Evolutionary conservation across 2,113 vertebrate species (phyloP).

Genomic region (Sapayoa aenigma): DNA sequence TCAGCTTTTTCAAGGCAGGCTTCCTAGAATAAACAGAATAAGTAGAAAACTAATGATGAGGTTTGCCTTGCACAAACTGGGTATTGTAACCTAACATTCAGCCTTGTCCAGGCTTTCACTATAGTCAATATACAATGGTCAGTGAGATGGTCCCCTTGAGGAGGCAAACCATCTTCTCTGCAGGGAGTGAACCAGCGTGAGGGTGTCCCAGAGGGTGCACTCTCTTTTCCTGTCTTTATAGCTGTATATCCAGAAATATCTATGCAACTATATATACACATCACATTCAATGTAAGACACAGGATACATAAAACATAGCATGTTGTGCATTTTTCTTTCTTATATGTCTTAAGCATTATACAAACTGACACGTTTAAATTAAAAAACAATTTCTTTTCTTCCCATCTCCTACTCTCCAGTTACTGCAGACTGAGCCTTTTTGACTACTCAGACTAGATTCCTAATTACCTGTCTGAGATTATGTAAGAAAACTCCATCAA

Average conservation of each 20-base stretch:
- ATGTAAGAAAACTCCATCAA: not conserved
- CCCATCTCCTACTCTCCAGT: not conserved
- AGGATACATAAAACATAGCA: not conserved
- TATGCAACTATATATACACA: not conserved
- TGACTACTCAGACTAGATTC: not conserved
- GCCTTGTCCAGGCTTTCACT: not conserved
- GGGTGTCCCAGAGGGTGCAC: not conserved
- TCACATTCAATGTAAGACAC: not conserved
- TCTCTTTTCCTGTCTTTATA: not conserved
- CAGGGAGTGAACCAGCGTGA: not conserved
- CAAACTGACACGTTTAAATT: not conserved
- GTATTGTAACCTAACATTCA: not conserved
- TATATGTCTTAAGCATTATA: not conserved
- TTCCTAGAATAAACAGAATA: not conserved
- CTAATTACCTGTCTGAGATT: not conserved
- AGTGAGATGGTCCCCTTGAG: not conserved
- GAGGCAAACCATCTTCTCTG: not conserved
- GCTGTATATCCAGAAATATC: not conserved
- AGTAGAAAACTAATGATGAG: not conserved
- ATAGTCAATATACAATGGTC: not conserved
- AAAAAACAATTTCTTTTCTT: not conserved
- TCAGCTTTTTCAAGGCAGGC: not conserved
- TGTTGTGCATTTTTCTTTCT: not conserved
- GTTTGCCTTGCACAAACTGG: not conserved
- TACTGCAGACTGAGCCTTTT: not conserved